Evolutionary conservation across 1,140 invertebrate genomes (phyloP), one percentile per base, ranked within the genome.

Genomic region (Diachasma alloeum): DNA sequence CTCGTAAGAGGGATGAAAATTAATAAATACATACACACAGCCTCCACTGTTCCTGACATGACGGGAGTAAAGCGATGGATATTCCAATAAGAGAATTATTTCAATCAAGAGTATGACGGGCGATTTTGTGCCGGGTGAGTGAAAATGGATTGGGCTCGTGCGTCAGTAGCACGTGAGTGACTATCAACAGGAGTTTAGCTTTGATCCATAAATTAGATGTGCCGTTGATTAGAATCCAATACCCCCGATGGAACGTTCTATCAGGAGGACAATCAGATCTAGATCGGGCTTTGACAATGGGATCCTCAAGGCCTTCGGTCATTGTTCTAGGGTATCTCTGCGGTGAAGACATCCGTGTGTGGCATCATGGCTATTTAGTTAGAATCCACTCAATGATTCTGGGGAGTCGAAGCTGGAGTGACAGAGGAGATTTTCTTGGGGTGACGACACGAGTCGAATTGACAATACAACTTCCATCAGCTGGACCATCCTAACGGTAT

Each of bases 371-470:
- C 48, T 19, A 53, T 53, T 53, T n/a, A 53, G n/a, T 19, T 2
- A 15, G 17, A n/a, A 53, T 53, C 4, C 48, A 53, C 48, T 17
- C 48, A 17, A 19, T 53, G 48, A 53, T 53, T 15, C 17, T 53
- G 9, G 39, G 10, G 31, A 31, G 31, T 31, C 31, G 31, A 31
- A 31, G 6, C 31, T 31, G 2, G 31, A 31, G 31, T 59, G 53
- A 59, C 53, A 59, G 17, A 59, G 53, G 22, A 44, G 17, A 39
- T 39, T 71, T 71, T 71, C 37, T 46, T 71, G 36, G 69, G n/a
- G 37, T 39, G 42, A 71, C 37, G 15, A 71, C 22, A 17, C 69
- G 39, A 44, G 22, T 71, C 37, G 69, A 71, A 71, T 71, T 44
- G n/a, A 71, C 69, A 71, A 46, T 46, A 36, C 31, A 3, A 69